Conservation (phyloP, 37 sponge, comb jelly and placozoan genomes). For the Beroe ovata region DNA sequence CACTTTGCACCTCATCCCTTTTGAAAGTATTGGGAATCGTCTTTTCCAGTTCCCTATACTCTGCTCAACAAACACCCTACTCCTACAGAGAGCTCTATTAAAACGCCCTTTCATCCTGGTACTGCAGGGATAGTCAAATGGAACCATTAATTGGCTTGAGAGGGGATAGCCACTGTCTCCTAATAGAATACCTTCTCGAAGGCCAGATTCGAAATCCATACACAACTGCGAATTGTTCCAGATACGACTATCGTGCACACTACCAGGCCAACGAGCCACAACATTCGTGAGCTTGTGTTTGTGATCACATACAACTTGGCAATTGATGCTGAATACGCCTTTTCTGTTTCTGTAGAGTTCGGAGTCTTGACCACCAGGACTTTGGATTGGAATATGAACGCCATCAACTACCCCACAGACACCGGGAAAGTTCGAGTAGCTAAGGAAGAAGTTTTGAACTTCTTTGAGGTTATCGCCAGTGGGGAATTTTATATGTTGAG, state of each 20-base stretch:
- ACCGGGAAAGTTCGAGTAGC: neutral
- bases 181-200: neutral
- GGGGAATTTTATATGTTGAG: neutral
- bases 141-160: neutral
- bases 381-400: slow-evolving; percentile 1
- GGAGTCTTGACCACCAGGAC: slow-evolving; percentile 3
- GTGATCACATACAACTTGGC: slow-evolving; percentile 28
- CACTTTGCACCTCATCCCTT: neutral
- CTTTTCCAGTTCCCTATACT: neutral
- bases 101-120: neutral
- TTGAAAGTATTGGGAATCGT: neutral
- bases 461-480: neutral
- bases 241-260: slow-evolving; percentile 4
- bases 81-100: slow-evolving; percentile 5
- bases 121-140: neutral
- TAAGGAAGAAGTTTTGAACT: neutral
- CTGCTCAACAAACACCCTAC: neutral
- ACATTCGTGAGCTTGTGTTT: neutral
- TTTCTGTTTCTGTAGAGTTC: neutral
- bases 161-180: slow-evolving; percentile 13
- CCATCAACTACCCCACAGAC: slow-evolving; percentile 14
- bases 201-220: neutral
- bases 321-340: neutral
- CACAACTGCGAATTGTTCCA: slow-evolving; percentile 6
- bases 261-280: slow-evolving; percentile 24